phyloP scores from a whole-genome alignment of 2,113 vertebrate species.

The Centrocercus urophasianus region DNA sequence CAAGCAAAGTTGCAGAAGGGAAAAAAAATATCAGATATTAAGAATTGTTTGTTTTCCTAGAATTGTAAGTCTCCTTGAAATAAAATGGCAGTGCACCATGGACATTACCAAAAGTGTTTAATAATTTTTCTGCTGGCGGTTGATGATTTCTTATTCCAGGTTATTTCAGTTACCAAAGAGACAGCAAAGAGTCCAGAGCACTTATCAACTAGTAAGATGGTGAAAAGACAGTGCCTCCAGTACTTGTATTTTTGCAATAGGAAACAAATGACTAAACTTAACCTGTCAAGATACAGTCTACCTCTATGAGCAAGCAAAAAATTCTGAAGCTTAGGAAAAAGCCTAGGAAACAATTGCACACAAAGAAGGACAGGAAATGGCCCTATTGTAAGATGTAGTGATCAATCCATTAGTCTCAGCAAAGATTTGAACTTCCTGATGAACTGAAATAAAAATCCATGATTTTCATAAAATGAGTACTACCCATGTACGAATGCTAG shows the following conservation, averaged over 20 bases:
- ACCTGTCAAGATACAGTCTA: background rate
- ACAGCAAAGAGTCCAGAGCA: background rate
- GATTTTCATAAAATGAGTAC: background rate
- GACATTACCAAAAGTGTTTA: background rate
- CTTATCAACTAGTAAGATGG: background rate
- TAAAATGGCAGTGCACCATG: background rate
- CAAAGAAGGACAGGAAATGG: background rate
- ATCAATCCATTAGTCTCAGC: background rate
- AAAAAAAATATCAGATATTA: background rate
- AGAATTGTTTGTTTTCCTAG: background rate
- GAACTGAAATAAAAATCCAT: background rate
- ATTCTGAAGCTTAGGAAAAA: background rate
- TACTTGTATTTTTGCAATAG: background rate
- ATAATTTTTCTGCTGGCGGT: background rate
- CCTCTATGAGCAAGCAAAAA: background rate
- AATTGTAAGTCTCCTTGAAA: background rate
- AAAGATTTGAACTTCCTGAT: background rate
- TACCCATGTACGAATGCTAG: background rate
- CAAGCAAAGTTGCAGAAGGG: background rate
- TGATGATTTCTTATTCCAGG: background rate
- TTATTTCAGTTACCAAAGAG: background rate
- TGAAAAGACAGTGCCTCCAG: accelerated
- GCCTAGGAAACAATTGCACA: accelerated
- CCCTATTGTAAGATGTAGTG: background rate
- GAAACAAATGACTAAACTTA: background rate